A percentile compares a stretch with the other conserved stretches of the same genome.
These are phyloP conservation scores for Pandemis corylana DNA, from an alignment of 2,888 invertebrate genomes.

Conservation along the genomic window DNA sequence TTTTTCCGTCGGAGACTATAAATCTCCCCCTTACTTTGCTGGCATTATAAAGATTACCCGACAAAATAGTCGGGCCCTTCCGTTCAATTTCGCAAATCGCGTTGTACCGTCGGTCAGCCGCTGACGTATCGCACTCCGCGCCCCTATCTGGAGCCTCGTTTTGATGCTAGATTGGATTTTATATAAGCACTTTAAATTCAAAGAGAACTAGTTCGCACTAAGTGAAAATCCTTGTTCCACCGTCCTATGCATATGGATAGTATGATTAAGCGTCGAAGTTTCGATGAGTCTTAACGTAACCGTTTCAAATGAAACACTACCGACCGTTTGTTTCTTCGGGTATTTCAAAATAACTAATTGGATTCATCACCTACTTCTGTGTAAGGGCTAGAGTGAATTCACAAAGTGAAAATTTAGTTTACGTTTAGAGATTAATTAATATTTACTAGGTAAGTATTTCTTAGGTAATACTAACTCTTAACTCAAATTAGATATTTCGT, in stretches of 20 bases:
- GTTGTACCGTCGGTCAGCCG: slow-evolving; percentile 58
- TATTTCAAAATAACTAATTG: neutral
- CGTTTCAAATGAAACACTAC: neutral
- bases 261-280: slow-evolving; percentile 19
- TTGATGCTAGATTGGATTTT: slow-evolving; percentile 67
- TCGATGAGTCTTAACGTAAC: slow-evolving; percentile 1
- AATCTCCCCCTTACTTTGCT: slow-evolving; percentile 48
- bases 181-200: slow-evolving; percentile 46
- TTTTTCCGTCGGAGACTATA: slow-evolving; percentile 35
- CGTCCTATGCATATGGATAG: slow-evolving; percentile 17
- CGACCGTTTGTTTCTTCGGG: neutral
- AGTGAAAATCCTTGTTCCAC: slow-evolving; percentile 36
- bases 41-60: slow-evolving; percentile 67
- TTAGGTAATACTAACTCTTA: no score
- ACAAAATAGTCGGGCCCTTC: slow-evolving; percentile 67
- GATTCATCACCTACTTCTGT: neutral
- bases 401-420: neutral
- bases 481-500: no score
- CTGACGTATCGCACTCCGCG: slow-evolving; percentile 64
- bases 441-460: no score
- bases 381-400: neutral
- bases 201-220: slow-evolving; percentile 30
- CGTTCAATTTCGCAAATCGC: slow-evolving; percentile 74
- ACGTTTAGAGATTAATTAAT: no score
- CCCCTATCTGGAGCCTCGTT: slow-evolving; percentile 54